Evolutionary conservation across 2,797 vertebrate species (phyloP).

Genomic region (Phrynocephalus guinanensis): DNA sequence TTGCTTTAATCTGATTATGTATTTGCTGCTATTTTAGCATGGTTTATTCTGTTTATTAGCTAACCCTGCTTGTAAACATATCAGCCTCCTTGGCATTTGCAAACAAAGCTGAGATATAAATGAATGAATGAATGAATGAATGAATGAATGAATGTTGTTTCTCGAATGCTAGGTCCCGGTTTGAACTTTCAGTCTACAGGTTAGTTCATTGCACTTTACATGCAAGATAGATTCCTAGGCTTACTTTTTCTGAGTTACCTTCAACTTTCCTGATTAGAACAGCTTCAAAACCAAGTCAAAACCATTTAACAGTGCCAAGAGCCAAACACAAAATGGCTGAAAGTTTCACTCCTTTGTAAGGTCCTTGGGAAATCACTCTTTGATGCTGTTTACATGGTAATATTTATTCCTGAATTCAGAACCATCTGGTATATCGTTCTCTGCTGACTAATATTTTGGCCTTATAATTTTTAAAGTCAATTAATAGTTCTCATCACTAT

Average conservation of each 20-base stretch:
- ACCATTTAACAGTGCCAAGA: background rate
- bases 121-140: too few species aligned
- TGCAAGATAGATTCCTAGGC: background rate
- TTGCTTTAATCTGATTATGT: too few species aligned
- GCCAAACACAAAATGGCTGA: background rate
- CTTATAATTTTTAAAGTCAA: slow-evolving; percentile 75
- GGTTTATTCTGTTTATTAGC: too few species aligned
- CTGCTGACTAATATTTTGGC: slow-evolving; percentile 29
- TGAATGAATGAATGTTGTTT: background rate
- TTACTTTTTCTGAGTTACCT: background rate
- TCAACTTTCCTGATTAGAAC: too few species aligned
- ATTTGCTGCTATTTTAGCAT: too few species aligned
- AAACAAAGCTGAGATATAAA: too few species aligned
- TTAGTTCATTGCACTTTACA: background rate
- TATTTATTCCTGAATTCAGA: slow-evolving; percentile 47
- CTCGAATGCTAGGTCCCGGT: background rate
- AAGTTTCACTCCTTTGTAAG: background rate
- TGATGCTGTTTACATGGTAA: slow-evolving; percentile 47
- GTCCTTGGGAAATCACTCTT: background rate
- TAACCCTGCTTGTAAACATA: too few species aligned
- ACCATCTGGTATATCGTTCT: background rate
- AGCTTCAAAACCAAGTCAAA: background rate
- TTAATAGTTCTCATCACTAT: slow-evolving; percentile 78
- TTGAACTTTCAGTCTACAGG: background rate
- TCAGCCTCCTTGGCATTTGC: too few species aligned